These are phyloP conservation scores for Ormia ochracea DNA, from an alignment of 2,888 invertebrate genomes.

Conservation along the genomic window DNA sequence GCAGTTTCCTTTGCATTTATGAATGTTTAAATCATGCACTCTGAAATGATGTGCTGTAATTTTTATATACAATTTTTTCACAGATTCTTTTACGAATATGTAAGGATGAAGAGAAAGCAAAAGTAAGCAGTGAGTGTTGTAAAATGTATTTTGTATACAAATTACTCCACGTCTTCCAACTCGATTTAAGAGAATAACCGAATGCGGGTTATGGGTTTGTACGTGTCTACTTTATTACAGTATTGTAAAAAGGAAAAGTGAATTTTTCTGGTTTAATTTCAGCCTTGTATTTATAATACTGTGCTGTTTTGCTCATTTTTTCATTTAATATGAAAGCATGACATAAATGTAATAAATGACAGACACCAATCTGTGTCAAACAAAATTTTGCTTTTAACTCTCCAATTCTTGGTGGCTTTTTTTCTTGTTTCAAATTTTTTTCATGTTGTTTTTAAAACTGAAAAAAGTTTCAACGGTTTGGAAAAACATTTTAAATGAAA, in stretches of 20 bases:
- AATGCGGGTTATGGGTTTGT: background rate
- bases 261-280: conserved; percentile 12
- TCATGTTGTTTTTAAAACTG: background rate
- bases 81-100: too few relatives aligned
- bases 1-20: too few relatives aligned
- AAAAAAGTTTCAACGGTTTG: conserved; percentile 24
- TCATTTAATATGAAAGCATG: conserved; percentile 29
- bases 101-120: too few relatives aligned
- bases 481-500: background rate
- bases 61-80: too few relatives aligned
- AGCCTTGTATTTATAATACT: background rate
- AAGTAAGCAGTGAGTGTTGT: background rate
- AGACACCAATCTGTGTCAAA: conserved; percentile 59
- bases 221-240: background rate
- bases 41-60: too few relatives aligned
- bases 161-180: background rate
- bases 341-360: conserved; percentile 59
- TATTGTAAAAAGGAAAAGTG: conserved; percentile 44
- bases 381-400: conserved; percentile 17
- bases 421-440: conserved; percentile 8
- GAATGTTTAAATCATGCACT: too few relatives aligned
- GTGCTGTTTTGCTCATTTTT: background rate
- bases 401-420: background rate
- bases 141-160: background rate
- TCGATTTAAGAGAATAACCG: background rate